phyloP scores from a whole-genome alignment of 2,797 vertebrate genomes.

The Oreochromis grahami region DNA sequence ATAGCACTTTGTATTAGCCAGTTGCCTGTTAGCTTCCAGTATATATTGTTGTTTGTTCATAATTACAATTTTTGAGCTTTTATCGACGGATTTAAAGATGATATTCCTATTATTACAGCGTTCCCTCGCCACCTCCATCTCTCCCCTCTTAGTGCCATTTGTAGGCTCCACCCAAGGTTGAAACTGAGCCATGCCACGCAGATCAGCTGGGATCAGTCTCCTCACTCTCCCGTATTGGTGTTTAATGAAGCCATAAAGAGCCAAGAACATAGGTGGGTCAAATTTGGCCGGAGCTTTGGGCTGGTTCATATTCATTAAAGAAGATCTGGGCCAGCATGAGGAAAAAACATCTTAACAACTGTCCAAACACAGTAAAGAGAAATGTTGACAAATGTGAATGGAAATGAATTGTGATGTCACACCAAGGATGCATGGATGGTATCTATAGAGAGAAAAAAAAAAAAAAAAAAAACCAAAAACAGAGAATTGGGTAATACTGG shows the following conservation, averaged over 20 bases:
- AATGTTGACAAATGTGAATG: not conserved
- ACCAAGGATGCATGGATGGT: not conserved
- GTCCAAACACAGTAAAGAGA: not conserved
- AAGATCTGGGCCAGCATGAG: not conserved
- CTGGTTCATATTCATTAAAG: not conserved
- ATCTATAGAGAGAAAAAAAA: not conserved
- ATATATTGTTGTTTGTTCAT: not conserved
- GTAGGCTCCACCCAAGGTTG: not conserved
- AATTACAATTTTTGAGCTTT: not conserved
- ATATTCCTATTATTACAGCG: not conserved
- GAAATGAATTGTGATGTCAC: not conserved
- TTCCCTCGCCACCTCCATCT: accelerated
- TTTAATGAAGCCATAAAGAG: not conserved
- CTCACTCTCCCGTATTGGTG: not conserved
- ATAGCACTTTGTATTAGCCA: not conserved
- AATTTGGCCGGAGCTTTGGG: not conserved
- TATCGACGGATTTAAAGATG: accelerated
- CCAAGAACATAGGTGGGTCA: not conserved
- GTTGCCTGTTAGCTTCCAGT: not conserved
- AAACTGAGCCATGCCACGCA: not conserved
- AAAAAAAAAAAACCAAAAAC: not conserved
- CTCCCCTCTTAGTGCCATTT: not conserved
- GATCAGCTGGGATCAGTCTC: not conserved
- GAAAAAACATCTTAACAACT: slow-evolving; percentile 15
- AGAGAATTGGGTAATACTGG: not conserved